Evolutionary conservation across 2,113 vertebrate genomes (phyloP), one percentile per base, ranked within the genome.

Genomic region (Scomber colias): DNA sequence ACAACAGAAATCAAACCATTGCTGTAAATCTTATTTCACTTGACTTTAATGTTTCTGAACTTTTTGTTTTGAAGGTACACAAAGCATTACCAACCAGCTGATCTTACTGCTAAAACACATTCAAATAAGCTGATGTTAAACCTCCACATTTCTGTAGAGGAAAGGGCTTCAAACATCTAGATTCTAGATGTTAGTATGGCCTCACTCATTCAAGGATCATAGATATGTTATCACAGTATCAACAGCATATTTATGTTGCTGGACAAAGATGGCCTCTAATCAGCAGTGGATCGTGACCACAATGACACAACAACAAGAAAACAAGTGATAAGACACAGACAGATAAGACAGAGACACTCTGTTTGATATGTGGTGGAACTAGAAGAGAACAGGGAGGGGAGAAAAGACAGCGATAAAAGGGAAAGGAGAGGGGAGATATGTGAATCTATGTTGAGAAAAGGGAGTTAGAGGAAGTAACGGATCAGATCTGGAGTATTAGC

Each of bases 1-100:
- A 85, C 61, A 82, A 54, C 54, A 75, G 3, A 56, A 86, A 77
- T 67, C 17, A 79, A 79, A 79, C 61, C 51, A 64, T 64, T 30
- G 57, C 57, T 68, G 46, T 76, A 62, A 72, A 35, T 35, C 7
- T 40, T 40, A 9, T 9, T 40, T 40, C 7, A 40, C 9, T 40
- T 40, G 8, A 48, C 14, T 35, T 48, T 14, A 62, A 0, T 46
- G 53, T 69, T 65, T 56, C 40, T 66, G 30, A 6, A 53, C n/a
- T 14, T 48, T 19, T 3, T 64, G 2, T 35, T 75, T 66, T 24
- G 27, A 16, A 61, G 56, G 11, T 44, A 66, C 15, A 44, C n/a
- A 48, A 35, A n/a, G 48, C 17, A 50, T 4, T 40, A 61, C 24
- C 48, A 40, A 14, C 13, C 14, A 55, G 49, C 53, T 64, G 15